Conservation (phyloP, 2,113 vertebrate species). For the Austrofundulus limnaeus region DNA sequence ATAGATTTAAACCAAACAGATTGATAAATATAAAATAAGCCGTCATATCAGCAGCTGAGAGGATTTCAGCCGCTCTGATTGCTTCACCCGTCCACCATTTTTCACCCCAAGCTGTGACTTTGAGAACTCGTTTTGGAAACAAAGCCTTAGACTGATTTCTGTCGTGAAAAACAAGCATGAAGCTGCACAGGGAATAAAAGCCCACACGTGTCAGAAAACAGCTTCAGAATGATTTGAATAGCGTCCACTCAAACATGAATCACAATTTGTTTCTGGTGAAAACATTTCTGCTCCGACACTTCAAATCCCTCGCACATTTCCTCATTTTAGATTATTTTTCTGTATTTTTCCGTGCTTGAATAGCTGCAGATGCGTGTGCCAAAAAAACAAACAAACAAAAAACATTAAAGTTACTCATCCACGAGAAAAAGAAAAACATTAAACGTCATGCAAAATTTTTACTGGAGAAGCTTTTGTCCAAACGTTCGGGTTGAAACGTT, state of each 20-base stretch:
- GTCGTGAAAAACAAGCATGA: background rate
- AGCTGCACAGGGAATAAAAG: background rate
- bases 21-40: constrained; percentile 4
- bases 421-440: constrained; percentile 45
- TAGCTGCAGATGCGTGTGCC: constrained; percentile 70
- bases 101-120: background rate
- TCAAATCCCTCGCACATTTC: constrained; percentile 48
- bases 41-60: constrained; percentile 23
- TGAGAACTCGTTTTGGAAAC: background rate
- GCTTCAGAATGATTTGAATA: background rate
- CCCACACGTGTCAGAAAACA: background rate
- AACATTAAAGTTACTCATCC: constrained; percentile 48
- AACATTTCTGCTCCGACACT: constrained; percentile 12
- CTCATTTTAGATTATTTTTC: constrained; percentile 37
- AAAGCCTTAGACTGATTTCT: background rate
- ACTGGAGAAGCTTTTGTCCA: constrained; percentile 19
- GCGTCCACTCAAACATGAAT: background rate
- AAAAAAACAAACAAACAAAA: constrained; percentile 50
- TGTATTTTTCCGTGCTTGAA: constrained; percentile 61
- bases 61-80: background rate
- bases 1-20: background rate
- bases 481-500: background rate
- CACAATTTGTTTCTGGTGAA: constrained; percentile 8
- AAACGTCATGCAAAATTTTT: constrained; percentile 51
- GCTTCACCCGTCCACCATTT: background rate